Evolutionary conservation across 1,140 invertebrate genomes (phyloP).

Genomic region (Hormaphis cornu): DNA sequence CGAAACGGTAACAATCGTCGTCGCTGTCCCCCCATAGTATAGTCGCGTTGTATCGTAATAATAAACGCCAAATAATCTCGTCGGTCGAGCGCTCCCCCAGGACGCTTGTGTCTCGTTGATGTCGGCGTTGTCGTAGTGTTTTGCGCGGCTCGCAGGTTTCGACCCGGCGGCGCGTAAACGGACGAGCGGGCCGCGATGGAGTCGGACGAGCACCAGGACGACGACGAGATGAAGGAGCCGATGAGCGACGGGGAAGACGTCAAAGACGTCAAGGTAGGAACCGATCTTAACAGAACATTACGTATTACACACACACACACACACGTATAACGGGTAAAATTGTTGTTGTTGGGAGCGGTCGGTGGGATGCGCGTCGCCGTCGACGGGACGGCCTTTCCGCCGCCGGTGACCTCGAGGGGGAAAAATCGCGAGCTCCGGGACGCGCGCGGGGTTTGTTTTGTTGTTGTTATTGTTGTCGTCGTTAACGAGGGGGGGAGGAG

Average conservation of each 20-base stretch:
- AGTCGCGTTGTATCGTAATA: too few relatives aligned
- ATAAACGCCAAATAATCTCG: too few relatives aligned
- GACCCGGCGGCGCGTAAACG: too few relatives aligned
- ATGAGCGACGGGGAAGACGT: constrained; percentile 1
- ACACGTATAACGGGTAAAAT: not conserved
- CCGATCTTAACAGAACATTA: too few relatives aligned
- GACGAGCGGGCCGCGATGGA: not conserved
- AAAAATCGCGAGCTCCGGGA: not conserved
- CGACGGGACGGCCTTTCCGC: not conserved
- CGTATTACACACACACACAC: too few relatives aligned
- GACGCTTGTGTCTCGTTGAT: too few relatives aligned
- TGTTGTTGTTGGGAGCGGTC: not conserved
- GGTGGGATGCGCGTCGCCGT: not conserved
- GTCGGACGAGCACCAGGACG: not conserved
- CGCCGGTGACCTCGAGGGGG: not conserved
- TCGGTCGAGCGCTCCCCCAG: too few relatives aligned
- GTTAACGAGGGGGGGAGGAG: constrained; percentile 14
- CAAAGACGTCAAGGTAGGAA: constrained; percentile 1
- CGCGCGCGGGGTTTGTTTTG: not conserved
- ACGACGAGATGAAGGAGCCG: not conserved
- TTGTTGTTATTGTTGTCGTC: too few relatives aligned
- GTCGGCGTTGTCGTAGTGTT: too few relatives aligned
- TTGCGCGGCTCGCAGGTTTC: not conserved
- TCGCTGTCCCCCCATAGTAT: too few relatives aligned
- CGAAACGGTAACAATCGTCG: too few relatives aligned